Base-by-base conservation (phyloP, 2,888 invertebrate genomes). In the Phengaris arion region DNA sequence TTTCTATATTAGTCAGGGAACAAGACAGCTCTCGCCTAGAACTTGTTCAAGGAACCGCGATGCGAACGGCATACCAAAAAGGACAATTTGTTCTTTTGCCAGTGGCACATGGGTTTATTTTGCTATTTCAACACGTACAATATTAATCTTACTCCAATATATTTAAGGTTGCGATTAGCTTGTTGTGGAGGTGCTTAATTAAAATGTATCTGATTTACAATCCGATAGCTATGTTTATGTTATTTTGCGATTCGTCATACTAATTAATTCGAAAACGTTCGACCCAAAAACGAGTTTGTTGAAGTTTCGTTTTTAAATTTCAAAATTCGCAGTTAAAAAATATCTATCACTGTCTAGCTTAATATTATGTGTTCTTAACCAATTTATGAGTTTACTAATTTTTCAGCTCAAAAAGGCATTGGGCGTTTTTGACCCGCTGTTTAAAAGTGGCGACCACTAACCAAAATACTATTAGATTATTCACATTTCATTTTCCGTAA, bases 31-130 rank as follows among this genome's bases (percentile, higher is more conserved):
- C 91, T 88, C 81, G 78, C 55, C 79, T 83, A 84, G 84, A 85
- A 84, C 84, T 82, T 83, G 83, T 81, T 78, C 79, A 79, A 80
- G 81, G 81, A 82, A 77, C 74, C 81, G 78, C 79, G 78, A 85
- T 86, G 84, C 81, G 76, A 76, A 76, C 77, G 82, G 90, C 87
- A 91, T 90, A 89, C 83, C 85, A 90, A 91, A 82, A 80, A 83
- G 81, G 82, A 83, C 75, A 76, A 74, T 73, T 72, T 75, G 74
- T 76, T 76, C 70, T 59, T 69, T 74, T 8, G 76, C 74, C 74
- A 75, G 45, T 46, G 52, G 75, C 75, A 75, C 75, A 69, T 69
- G 69, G 69, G 45, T 12, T 70, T 69, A 70, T 75, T 70, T n/a
- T 70, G 81, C 83, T 73, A 64, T 35, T 35, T 35, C 35, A 6